Evolutionary conservation across 2,888 invertebrate genomes (phyloP).

Genomic region (Drosophila atripex): DNA sequence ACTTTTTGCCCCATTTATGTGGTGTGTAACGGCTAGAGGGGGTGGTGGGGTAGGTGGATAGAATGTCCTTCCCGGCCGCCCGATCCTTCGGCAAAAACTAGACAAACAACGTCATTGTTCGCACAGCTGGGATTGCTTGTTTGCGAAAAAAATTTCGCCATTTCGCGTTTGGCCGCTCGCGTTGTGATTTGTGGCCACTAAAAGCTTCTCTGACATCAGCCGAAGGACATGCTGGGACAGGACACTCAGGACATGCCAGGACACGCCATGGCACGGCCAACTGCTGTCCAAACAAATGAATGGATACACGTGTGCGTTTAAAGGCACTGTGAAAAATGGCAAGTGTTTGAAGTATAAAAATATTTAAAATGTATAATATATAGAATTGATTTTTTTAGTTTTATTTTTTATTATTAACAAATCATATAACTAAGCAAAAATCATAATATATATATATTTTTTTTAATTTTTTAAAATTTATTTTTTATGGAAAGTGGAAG

Average conservation of each 20-base stretch:
- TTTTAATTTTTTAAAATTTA: too few relatives aligned
- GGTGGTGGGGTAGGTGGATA: neutral
- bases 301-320: conserved; percentile 51
- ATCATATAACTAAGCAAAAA: too few relatives aligned
- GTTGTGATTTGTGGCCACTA: conserved; percentile 67
- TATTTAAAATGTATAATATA: neutral
- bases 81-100: conserved; percentile 12
- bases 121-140: conserved; percentile 45
- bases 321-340: neutral
- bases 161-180: conserved; percentile 14
- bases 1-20: neutral
- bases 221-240: conserved; percentile 50
- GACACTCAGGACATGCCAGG: conserved; percentile 26
- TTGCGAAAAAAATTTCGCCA: conserved; percentile 50
- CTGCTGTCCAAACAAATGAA: conserved; percentile 47
- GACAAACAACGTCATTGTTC: conserved; percentile 41
- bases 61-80: neutral
- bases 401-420: neutral
- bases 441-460: neutral
- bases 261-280: neutral
- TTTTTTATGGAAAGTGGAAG: too few relatives aligned
- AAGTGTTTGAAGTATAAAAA: neutral
- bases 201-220: conserved; percentile 72
- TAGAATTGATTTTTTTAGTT: too few relatives aligned
- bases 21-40: neutral